Percentiles rank a stretch among this genome's conserved stretches.
Conservation (phyloP, 23 tunicate genomes). For the Botrylloides violaceus region DNA sequence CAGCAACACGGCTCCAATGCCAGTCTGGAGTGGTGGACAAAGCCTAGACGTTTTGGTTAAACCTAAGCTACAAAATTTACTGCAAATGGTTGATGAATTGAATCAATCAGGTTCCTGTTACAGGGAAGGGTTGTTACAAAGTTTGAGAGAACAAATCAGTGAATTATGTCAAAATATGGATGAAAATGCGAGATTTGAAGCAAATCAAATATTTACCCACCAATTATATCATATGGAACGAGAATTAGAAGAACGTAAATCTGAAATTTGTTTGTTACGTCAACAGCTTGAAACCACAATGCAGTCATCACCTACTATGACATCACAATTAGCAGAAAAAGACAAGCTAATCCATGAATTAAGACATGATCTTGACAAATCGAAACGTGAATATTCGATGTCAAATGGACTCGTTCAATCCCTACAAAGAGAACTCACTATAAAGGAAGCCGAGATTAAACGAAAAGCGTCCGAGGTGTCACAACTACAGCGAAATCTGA, state of each 20-base stretch:
- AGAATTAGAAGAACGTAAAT: constrained; percentile 36
- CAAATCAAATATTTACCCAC: constrained; percentile 33
- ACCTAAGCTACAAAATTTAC: constrained; percentile 46
- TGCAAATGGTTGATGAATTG: constrained; percentile 74
- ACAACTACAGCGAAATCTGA: constrained; percentile 26
- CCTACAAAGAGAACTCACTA: constrained; percentile 47
- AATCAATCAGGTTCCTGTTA: constrained; percentile 5
- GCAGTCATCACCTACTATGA: constrained; percentile 50
- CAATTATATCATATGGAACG: constrained; percentile 55
- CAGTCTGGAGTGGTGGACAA: constrained; percentile 11
- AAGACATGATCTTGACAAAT: constrained; percentile 44
- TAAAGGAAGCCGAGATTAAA: constrained; percentile 32
- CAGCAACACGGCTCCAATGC: neutral
- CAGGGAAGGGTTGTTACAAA: constrained; percentile 36
- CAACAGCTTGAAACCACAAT: constrained; percentile 45
- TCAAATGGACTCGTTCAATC: constrained; percentile 74
- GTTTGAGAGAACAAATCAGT: constrained; percentile 44
- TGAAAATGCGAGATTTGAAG: constrained; percentile 4
- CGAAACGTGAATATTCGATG: constrained; percentile 59
- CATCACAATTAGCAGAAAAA: constrained; percentile 48
- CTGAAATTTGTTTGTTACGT: constrained; percentile 38
- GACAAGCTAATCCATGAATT: constrained; percentile 52
- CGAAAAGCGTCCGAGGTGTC: constrained; percentile 36
- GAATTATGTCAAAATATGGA: constrained; percentile 30
- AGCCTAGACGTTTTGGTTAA: neutral